Base-by-base conservation (phyloP, 2,797 vertebrate genomes). In the Thripadectes ignobilis region DNA sequence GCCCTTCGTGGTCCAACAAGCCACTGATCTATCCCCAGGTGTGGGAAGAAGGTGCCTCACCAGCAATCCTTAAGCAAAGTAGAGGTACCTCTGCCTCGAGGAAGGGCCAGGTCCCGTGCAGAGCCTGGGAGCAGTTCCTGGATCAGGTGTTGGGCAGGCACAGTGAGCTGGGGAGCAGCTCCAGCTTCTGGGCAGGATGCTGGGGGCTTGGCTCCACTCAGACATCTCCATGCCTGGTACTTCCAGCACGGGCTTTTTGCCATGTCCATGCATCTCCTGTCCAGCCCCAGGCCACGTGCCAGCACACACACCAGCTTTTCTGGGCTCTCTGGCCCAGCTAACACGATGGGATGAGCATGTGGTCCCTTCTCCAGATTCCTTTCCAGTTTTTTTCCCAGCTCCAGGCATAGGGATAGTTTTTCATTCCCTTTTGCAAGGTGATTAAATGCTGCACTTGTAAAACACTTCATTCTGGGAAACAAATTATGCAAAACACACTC, bases 371-470 rank as follows among this genome's bases (percentile, higher is more conserved):
- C 75, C 29, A 43, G 15, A 45, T 68, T 65, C 69, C 58, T 32
- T 77, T 75, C 49, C 32, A 83, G 79, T 49, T 36, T 36, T 6
- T 46, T 74, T 72, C 52, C 73, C 58, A 74, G 75, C 75, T 72
- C 61, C 41, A 48, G 55, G 36, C 24, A 9, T 2, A 1, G 9
- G 54, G 66, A 12, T 10, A 34, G 39, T 24, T 90, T 84, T 69
- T 57, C 69, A 55, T 67, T 49, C 24, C n/a, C 17, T 77, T 76
- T 59, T 67, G 80, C 92, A 81, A 95, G 93, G 90, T 95, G 93
- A 95, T 96, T 94, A 96, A 97, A 90, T 2, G 19, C 79, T 48
- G 71, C 69, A 14, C 74, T 86, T 84, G 85, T 94, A 86, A 88
- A 92, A 88, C 94, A 52, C 71, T 95, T 86, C 62, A 73, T 88